Percentiles rank a stretch among this genome's conserved stretches.
These are phyloP conservation scores for Eospalax fontanierii DNA, from an alignment of 2,797 vertebrate genomes.

Conservation along the genomic window DNA sequence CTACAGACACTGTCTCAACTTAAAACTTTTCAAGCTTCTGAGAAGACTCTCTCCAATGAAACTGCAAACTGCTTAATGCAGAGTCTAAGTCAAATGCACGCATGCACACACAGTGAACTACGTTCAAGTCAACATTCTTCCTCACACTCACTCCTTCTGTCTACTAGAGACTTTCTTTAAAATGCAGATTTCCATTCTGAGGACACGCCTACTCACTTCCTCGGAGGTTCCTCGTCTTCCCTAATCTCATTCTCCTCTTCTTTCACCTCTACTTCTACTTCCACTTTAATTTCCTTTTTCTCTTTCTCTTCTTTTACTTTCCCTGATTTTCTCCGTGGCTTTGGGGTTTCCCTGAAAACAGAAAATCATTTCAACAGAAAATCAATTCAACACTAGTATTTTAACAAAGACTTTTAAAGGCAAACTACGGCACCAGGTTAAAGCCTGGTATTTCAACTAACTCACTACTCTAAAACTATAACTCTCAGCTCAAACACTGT, in stretches of 20 bases:
- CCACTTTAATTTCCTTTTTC: slow-evolving; percentile 93
- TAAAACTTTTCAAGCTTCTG: neutral
- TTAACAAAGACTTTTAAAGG: slow-evolving; percentile 29
- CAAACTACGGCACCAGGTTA: neutral
- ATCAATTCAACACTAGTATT: slow-evolving; percentile 25
- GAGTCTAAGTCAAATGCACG: neutral
- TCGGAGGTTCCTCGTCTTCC: slow-evolving; percentile 95
- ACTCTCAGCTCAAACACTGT: neutral
- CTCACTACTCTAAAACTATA: slow-evolving; percentile 14
- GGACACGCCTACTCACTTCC: slow-evolving; percentile 93
- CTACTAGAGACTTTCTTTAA: neutral
- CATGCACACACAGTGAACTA: neutral
- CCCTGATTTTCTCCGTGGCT: slow-evolving; percentile 93
- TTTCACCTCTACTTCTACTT: slow-evolving; percentile 95
- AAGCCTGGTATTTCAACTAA: neutral
- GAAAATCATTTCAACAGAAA: slow-evolving; percentile 71
- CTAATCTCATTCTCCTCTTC: slow-evolving; percentile 94
- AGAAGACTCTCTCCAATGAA: neutral
- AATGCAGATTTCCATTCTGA: slow-evolving; percentile 1
- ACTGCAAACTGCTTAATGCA: neutral
- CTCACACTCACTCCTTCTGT: neutral
- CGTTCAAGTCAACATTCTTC: neutral
- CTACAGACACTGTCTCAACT: neutral
- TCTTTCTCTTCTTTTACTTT: slow-evolving; percentile 94
- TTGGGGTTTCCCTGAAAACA: slow-evolving; percentile 92